Evolutionary conservation across 2,113 vertebrate genomes (phyloP).

Genomic region (Saccopteryx bilineata): DNA sequence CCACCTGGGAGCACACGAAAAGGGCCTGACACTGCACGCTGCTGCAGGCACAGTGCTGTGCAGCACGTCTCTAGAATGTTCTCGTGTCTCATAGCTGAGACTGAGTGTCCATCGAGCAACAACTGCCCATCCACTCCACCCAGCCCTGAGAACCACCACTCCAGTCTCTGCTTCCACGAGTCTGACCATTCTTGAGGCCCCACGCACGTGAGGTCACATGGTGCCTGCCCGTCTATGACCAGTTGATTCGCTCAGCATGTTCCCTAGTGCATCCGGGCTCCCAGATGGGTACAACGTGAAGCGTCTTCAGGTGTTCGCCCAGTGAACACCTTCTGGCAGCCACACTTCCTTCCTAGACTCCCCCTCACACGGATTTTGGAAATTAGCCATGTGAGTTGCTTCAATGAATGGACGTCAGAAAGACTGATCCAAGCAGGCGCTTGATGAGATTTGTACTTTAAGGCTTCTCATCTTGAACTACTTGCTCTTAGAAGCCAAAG

Average conservation of each 20-base stretch:
- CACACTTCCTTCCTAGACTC: not conserved
- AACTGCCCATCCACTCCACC: not conserved
- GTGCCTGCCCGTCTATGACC: not conserved
- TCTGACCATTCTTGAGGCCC: not conserved
- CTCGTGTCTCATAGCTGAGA: not conserved
- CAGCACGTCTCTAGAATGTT: not conserved
- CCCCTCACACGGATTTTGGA: not conserved
- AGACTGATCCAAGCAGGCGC: not conserved
- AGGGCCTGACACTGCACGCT: not conserved
- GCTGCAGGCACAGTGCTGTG: not conserved
- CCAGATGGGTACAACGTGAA: not conserved
- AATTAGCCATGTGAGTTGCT: not conserved
- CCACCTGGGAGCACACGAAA: not conserved
- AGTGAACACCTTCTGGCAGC: not conserved
- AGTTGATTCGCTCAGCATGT: not conserved
- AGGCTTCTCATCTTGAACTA: not conserved
- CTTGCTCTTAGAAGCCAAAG: slow-evolving; percentile 13
- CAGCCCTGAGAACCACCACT: not conserved
- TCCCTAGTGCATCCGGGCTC: not conserved
- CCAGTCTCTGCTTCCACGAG: not conserved
- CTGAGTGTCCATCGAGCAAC: not conserved
- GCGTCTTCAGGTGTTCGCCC: not conserved
- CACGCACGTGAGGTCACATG: not conserved
- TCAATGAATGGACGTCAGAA: not conserved
- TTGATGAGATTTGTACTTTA: not conserved